phyloP scores from a whole-genome alignment of 1,140 invertebrate species.

The Drosophila oshimai region DNA sequence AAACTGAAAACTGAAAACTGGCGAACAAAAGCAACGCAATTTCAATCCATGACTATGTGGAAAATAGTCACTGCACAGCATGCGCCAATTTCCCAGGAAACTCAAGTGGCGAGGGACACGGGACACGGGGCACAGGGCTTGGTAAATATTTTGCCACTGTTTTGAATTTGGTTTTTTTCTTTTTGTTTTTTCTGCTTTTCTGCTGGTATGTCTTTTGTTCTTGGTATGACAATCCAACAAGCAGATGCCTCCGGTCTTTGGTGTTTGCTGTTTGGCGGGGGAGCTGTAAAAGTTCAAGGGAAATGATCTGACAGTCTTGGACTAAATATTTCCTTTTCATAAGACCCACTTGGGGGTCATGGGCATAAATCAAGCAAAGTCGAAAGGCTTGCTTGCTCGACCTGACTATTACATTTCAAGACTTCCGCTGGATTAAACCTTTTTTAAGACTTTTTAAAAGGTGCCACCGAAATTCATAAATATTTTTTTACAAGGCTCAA shows the following conservation, averaged over 20 bases:
- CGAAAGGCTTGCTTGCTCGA: not conserved
- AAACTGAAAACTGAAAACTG: constrained; percentile 40
- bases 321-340: constrained; percentile 33
- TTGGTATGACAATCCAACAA: constrained; percentile 33
- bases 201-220: constrained; percentile 51
- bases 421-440: not conserved
- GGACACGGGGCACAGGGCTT: constrained; percentile 55
- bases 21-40: constrained; percentile 74
- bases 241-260: constrained; percentile 32
- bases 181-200: constrained; percentile 11
- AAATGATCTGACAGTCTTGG: constrained; percentile 35
- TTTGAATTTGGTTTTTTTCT: constrained; percentile 42
- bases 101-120: constrained; percentile 34
- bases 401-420: not conserved
- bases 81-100: constrained; percentile 78
- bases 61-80: constrained; percentile 76
- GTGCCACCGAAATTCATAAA: no score
- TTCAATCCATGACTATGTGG: constrained; percentile 57
- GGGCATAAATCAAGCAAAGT: not conserved
- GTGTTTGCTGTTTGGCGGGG: no score
- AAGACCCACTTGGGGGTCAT: constrained; percentile 19
- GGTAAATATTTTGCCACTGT: constrained; percentile 78
- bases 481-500: no score
- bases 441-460: not conserved
- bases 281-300: constrained; percentile 27